Base-by-base conservation (phyloP, 2,797 vertebrate species). In the Acipenser ruthenus region DNA sequence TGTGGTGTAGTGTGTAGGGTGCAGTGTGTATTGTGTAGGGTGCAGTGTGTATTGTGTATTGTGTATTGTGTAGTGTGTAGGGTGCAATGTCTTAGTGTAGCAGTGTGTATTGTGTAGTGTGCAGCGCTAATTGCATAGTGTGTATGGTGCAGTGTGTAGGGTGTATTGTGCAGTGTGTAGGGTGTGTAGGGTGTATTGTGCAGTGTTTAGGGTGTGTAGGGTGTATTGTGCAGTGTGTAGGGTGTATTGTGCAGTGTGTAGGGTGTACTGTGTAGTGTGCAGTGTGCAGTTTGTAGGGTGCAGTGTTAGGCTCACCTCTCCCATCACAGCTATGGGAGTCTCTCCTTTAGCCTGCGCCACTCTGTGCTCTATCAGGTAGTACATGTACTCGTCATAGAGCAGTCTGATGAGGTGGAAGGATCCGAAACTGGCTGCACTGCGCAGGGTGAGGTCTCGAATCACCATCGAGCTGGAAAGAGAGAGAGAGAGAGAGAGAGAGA, bases 351-450 rank as follows among this genome's bases (percentile, higher is more conserved):
- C 94, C 79, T 89, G 88, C 18, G 94, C 94, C 76, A 96, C 94
- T 1, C 92, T 83, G 80, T 96, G 94, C 77, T 96, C 94, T 13
- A 96, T 89, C 85, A 96, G 82, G 82, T 94, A 96, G 82, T 95
- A 96, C 94, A 96, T 95, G 75, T 96, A 96, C 77, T 96, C 94
- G 1, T 96, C 94, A 10, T 96, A 96, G 48, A 96, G 86, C 75
- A 96, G 78, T 37, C 94, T 90, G 80, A 96, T 96, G 70, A 96
- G 90, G 76, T 96, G 94, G 78, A 96, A 96, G 50, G 93, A 95
- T 62, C 94, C 94, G 10, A 95, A 95, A 75, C 94, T 95, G 69
- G 94, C 94, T 0, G 94, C 94, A 1, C 94, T 95, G 78, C 94
- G 92, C 75, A 96, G 86, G 64, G 94, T 96, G 80, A 96, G 84